phyloP scores from a whole-genome alignment of 2,888 invertebrate genomes.

The Auanema freiburgensis region DNA sequence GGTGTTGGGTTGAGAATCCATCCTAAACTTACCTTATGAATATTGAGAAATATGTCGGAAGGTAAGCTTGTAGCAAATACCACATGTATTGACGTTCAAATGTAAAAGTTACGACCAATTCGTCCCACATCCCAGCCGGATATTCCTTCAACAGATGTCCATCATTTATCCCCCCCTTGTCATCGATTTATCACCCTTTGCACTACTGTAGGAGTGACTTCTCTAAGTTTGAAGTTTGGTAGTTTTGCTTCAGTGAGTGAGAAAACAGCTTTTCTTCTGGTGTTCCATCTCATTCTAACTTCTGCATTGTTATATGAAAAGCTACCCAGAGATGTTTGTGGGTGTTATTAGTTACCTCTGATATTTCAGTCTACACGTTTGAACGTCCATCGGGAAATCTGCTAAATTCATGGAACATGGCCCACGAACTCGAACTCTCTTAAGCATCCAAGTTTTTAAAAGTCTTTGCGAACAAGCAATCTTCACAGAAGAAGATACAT shows the following conservation, averaged over 20 bases:
- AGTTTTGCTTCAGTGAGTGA: conserved; percentile 28
- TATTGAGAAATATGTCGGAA: conserved; percentile 52
- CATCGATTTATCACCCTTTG: conserved; percentile 24
- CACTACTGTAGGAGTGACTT: conserved; percentile 31
- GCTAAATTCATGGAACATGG: conserved; percentile 50
- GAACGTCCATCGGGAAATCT: conserved; percentile 55
- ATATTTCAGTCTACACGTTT: conserved; percentile 46
- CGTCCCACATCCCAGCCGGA: conserved; percentile 48
- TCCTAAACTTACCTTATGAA: conserved; percentile 41
- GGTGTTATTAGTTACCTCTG: conserved; percentile 28
- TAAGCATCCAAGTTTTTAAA: conserved; percentile 11
- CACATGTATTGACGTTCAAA: conserved; percentile 46
- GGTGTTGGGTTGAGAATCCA: neutral
- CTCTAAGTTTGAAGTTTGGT: conserved; percentile 40
- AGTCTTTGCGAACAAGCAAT: neutral
- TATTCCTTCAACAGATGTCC: conserved; percentile 28
- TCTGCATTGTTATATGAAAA: conserved; percentile 43
- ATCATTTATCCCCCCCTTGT: neutral
- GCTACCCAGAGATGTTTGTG: conserved; percentile 8
- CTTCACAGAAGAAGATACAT: too few relatives aligned
- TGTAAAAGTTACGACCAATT: conserved; percentile 40
- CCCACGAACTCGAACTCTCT: conserved; percentile 48
- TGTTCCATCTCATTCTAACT: conserved; percentile 44
- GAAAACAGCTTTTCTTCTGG: conserved; percentile 39
- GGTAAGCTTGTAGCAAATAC: conserved; percentile 51